phyloP scores from a whole-genome alignment of 2,113 vertebrate genomes.

The Guaruba guarouba region DNA sequence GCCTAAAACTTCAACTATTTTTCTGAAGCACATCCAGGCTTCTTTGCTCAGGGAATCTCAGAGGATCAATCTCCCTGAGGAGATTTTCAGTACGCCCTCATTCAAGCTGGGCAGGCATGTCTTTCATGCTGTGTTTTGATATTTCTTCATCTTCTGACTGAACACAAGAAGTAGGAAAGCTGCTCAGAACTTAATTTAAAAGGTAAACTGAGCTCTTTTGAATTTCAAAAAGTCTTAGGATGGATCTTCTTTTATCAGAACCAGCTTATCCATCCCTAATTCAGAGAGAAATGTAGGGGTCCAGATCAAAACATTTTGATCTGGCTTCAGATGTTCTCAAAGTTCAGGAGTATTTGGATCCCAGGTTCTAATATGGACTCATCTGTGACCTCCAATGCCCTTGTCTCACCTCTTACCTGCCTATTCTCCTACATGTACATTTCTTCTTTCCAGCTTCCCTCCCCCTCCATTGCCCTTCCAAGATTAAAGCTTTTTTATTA shows the following conservation, averaged over 20 bases:
- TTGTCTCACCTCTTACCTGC: not conserved
- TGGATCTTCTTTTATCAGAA: constrained; percentile 46
- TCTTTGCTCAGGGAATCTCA: constrained; percentile 39
- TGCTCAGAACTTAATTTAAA: constrained; percentile 53
- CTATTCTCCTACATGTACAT: not conserved
- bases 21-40: not conserved
- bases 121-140: constrained; percentile 54
- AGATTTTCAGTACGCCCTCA: constrained; percentile 19
- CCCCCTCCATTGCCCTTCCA: not conserved
- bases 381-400: not conserved
- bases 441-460: constrained; percentile 11
- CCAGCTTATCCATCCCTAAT: constrained; percentile 26
- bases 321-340: not conserved
- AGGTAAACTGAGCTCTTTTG: constrained; percentile 47
- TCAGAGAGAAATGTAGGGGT: not conserved
- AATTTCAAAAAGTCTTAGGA: constrained; percentile 44
- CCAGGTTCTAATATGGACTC: not conserved
- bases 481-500: constrained; percentile 57
- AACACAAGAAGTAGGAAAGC: constrained; percentile 7
- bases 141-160: constrained; percentile 26
- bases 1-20: constrained; percentile 8
- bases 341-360: not conserved
- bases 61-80: constrained; percentile 17
- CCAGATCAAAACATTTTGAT: constrained; percentile 41
- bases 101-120: not conserved